Evolutionary conservation across 2,888 invertebrate species (phyloP).

Genomic region (Therioaphis trifolii): DNA sequence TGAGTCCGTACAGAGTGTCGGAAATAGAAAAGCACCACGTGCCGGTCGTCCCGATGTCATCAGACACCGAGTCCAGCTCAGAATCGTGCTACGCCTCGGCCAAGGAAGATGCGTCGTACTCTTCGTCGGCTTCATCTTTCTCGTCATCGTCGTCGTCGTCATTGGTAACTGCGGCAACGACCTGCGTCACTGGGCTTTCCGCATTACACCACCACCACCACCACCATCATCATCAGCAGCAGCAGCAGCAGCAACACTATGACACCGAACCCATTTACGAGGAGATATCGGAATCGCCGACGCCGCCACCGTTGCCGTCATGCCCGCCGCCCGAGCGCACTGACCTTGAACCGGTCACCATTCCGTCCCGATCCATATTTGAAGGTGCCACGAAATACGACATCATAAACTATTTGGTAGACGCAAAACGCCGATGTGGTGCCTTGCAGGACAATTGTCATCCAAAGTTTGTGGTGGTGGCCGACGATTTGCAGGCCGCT

Average conservation of each 20-base stretch:
- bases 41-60: conserved; percentile 26
- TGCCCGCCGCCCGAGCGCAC: conserved; percentile 80
- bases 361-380: conserved; percentile 71
- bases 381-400: conserved; percentile 86
- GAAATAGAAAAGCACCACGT: conserved; percentile 46
- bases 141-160: conserved; percentile 63
- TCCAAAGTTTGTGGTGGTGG: conserved; percentile 58
- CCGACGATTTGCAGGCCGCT: conserved; percentile 68
- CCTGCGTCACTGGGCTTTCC: no score
- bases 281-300: conserved; percentile 66
- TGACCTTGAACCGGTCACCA: conserved; percentile 69
- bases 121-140: conserved; percentile 62
- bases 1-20: conserved; percentile 65
- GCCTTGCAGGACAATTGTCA: conserved; percentile 60
- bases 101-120: conserved; percentile 57
- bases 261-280: conserved; percentile 83
- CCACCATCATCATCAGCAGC: conserved; percentile 56
- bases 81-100: conserved; percentile 56
- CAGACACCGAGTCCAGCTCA: conserved; percentile 55
- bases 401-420: conserved; percentile 88
- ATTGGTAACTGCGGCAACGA: conserved; percentile 72
- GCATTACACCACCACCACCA: no score
- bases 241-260: conserved; percentile 79
- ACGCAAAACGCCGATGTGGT: conserved; percentile 79
- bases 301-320: conserved; percentile 81